Base-by-base conservation (phyloP, 2,113 vertebrate species). In the Onychorhynchus coronatus region DNA sequence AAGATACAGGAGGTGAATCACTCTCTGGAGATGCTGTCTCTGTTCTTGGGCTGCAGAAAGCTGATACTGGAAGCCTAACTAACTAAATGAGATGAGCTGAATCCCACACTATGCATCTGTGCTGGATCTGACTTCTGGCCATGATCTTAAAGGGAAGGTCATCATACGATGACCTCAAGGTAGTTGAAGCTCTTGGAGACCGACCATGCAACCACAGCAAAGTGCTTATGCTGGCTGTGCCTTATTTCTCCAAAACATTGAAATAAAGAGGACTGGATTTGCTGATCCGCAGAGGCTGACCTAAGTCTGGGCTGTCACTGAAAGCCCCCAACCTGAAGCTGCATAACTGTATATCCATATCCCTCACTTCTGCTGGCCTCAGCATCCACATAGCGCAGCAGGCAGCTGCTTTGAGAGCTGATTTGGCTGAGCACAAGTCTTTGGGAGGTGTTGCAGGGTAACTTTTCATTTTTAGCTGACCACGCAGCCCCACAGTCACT, bases 271-370 rank as follows among this genome's bases (percentile, higher is more conserved):
- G 22, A 24, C 61, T 63, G 66, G 52, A 88, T 91, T 44, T 95
- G 85, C 93, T 91, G 91, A 93, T 95, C 91, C 91, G 93, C 93
- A 94, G 93, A 91, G 89, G 73, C 77, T 89, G 93, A 87, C 77
- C 73, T 87, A 70, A 66, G 91, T 65, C 61, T 63, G 77, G 61
- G 56, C 91, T 94, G 82, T 88, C 88, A 71, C 82, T 18, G 71
- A 88, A 88, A 75, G 58, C 62, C 44, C 55, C 70, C 58, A 72
- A 3, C 84, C 88, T 82, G 62, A 93, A 89, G 94, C 58, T 90
- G 85, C 41, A 6, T 35, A 44, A 85, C 67, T 91, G 79, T 39
- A 0, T 68, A 61, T 89, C 90, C 12, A 1, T 81, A 52, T 90
- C 58, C 35, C 61, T 72, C 5, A 1, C 56, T 93, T 93, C 74